Base-by-base conservation (phyloP, 1,140 invertebrate species). In the Tetranychus urticae region DNA sequence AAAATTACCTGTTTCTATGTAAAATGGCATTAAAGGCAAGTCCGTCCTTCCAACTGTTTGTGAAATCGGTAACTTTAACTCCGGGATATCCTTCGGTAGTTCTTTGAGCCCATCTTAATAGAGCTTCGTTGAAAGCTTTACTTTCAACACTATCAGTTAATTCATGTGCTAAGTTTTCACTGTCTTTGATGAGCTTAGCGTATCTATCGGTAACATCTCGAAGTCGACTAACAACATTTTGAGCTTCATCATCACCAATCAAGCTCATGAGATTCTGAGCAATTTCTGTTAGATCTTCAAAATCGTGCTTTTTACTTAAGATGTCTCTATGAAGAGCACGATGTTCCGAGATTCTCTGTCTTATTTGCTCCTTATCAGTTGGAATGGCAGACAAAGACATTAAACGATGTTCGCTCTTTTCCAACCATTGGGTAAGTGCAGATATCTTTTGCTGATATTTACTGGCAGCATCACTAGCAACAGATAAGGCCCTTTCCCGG, bases 1-100 rank as follows among this genome's bases (percentile, higher is more conserved):
- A 23, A 23, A 23, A 23, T 33, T 52, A 60, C 46, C 35, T 85
- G 78, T 97, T 96, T 74, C 92, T 81, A 75, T 99, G 93, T 65
- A 98, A 83, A 70, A 99, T 86, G 61, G 93, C 92, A 72, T 93
- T 93, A 80, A 99, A 97, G 62, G 94, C 94, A 65, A 97, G 78
- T 36, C 96, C 96, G 76, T 99, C 93, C 60, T 88, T 78, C 96
- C 96, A 99, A 35, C 89, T 94, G 13, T 80, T 82, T 13, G 91
- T 91, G 76, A 99, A 99, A 76, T 99, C 91, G 62, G 80, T 80
- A 37, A 98, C 88, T 62, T 85, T 80, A 45, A 98, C 92, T 48
- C 88, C 89, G 0, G 94, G 92, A 75, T 98, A 99, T 69, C 91
- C 90, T 69, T 89, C 84, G 47, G 90, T 96, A 61, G 88, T 91